Evolutionary conservation across 2,797 vertebrate genomes (phyloP), one percentile per base, ranked within the genome.

Genomic region (Sebastes kiyomatsui): DNA sequence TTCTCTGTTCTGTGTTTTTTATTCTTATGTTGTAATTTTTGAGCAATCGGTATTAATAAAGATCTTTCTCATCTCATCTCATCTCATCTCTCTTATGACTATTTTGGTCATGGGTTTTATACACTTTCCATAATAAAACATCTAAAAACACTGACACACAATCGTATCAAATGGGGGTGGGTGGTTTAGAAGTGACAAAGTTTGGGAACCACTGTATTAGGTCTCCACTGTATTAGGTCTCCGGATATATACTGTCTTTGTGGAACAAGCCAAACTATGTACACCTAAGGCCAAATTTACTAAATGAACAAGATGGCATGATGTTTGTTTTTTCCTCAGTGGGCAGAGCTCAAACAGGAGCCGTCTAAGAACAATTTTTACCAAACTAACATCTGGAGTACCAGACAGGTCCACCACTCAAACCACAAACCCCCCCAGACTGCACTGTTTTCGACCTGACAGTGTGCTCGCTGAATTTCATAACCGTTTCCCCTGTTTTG

Each of bases 401-500:
- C 12, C 58, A 86, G 77, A 84, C 76, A 77, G 72, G 70, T 83
- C 85, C 75, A 76, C 65, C 75, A 71, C 52, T 74, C 66, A 88
- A 88, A 92, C 93, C 93, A 90, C 92, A 94, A 88, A 59, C 87
- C 90, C 88, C 91, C 60, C 68, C 72, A 83, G 89, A 83, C 80
- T 69, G 49, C 77, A 35, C 56, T 88, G 85, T 92, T 89, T 91
- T 87, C 62, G 72, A 71, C 75, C 83, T 56, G 35, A 59, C 77
- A 78, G 55, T 42, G 42, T 12, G 46, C 66, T 85, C n/a, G 67
- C 84, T 79, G 64, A 74, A 90, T 94, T 91, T 92, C 91, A 92
- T 92, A 94, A 95, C 91, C 32, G 91, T 92, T 93, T 93, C 88
- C 92, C 62, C 80, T 87, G 90, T 93, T 93, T 92, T 91, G 82